These are phyloP conservation scores for Hetaerina titia DNA, from an alignment of 2,888 invertebrate species.

Conservation along the genomic window DNA sequence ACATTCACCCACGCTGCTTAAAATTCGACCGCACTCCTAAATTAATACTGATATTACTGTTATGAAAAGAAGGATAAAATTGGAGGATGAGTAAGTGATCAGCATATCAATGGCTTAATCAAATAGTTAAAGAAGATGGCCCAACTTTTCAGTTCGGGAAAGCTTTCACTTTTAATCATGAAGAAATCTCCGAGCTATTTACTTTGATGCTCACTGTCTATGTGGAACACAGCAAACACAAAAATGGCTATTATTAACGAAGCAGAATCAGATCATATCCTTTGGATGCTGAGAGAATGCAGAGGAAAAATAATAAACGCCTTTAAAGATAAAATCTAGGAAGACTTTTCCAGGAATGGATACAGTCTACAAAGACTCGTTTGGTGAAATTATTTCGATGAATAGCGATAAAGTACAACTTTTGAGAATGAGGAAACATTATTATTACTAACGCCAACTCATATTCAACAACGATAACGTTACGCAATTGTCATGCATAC, in stretches of 20 bases:
- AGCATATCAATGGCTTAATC: neutral
- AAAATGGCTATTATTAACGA: neutral
- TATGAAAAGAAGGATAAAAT: neutral
- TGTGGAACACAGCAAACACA: neutral
- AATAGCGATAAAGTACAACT: too few relatives aligned
- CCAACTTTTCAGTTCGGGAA: neutral
- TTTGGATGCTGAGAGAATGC: neutral
- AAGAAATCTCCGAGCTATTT: neutral
- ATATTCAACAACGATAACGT: too few relatives aligned
- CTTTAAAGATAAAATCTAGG: neutral
- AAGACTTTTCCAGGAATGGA: neutral
- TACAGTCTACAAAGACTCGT: too few relatives aligned
- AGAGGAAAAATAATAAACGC: neutral
- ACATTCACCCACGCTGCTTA: too few relatives aligned
- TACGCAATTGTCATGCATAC: too few relatives aligned
- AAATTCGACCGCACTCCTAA: too few relatives aligned
- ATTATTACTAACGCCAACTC: too few relatives aligned
- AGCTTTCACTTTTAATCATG: neutral
- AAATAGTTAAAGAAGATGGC: neutral
- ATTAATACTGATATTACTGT: too few relatives aligned
- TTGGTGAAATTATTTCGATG: too few relatives aligned
- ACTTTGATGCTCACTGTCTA: neutral
- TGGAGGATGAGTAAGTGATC: neutral
- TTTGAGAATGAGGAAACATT: too few relatives aligned
- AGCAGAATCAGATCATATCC: neutral